Evolutionary conservation across 2,888 invertebrate genomes (phyloP), one percentile per base, ranked within the genome.

Genomic region (Mactromeris polynyma): DNA sequence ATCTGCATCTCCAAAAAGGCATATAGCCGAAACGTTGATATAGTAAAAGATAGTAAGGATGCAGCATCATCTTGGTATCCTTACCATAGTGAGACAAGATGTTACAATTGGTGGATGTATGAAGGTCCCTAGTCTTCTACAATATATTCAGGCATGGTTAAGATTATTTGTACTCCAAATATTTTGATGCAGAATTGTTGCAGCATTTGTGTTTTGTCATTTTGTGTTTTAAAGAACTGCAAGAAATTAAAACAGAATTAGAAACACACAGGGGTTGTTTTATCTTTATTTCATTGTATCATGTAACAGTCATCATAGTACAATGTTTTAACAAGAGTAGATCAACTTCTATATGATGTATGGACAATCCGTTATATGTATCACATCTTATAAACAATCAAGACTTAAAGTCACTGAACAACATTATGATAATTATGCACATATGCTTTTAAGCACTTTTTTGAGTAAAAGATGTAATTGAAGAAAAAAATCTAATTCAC

Each of bases 141-240:
- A 1, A 46, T 46, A 9, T 9, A 46, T 17, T 17, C 40, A 40
- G 40, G 40, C 4, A 17, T 46, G 46, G 46, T 46, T 9, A 46
- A 46, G 1, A 46, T 4, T 1, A 46, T 46, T 11, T 9, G 58
- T n/a, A 64, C 58, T 26, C 26, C 3, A 7, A n/a, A 73, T 73
- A 17, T 17, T 21, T 73, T 73, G 17, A 73, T 73, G 14, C 73
- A 73, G 73, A 73, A 33, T 17, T 73, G 36, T 73, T 33, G 11
- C 17, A 73, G 2, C 73, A 73, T 73, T 73, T 73, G 14, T 73
- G 73, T 73, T 33, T 73, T 73, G 73, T 73, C 31, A 73, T 36
- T 73, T 73, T 73, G 73, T 73, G 73, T 73, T 73, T 73, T 36
- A 73, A 73, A 73, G 73, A 73, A 73, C 73, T 73, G 73, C 73